A percentile compares a stretch with the other conserved stretches of the same genome.
Conservation (phyloP, 2,888 invertebrate species). For the Hypena proboscidalis region DNA sequence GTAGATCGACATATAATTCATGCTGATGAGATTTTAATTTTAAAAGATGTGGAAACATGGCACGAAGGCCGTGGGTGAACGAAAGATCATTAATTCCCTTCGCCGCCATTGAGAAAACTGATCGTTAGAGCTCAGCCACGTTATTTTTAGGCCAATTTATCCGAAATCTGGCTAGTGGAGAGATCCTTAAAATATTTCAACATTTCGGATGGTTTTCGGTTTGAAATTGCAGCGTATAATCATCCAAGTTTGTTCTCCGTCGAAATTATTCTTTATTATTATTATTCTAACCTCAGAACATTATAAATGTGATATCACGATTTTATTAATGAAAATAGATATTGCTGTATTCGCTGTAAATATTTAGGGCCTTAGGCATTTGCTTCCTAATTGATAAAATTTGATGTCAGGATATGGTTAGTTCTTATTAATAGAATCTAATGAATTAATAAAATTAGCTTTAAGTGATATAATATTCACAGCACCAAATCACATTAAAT, state of each 20-base stretch:
- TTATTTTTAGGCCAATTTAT: conserved; percentile 16
- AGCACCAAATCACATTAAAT: too few relatives aligned
- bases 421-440: too few relatives aligned
- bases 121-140: conserved; percentile 12
- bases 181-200: conserved; percentile 11
- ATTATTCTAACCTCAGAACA: neutral
- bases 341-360: too few relatives aligned
- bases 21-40: conserved; percentile 23
- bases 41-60: conserved; percentile 8
- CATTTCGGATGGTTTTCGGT: neutral
- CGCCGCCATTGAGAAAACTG: conserved; percentile 14
- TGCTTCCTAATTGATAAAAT: too few relatives aligned
- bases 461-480: too few relatives aligned
- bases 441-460: too few relatives aligned
- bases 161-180: conserved; percentile 4
- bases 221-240: conserved; percentile 4
- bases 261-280: neutral
- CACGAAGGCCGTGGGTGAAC: conserved; percentile 6
- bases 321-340: too few relatives aligned
- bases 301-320: too few relatives aligned
- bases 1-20: conserved; percentile 14
- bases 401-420: too few relatives aligned
- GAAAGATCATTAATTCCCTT: conserved; percentile 18
- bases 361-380: too few relatives aligned
- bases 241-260: neutral